Evolutionary conservation across 23 tunicate species (phyloP), one percentile per base, ranked within the genome.

Genomic region (Diplosoma virens): DNA sequence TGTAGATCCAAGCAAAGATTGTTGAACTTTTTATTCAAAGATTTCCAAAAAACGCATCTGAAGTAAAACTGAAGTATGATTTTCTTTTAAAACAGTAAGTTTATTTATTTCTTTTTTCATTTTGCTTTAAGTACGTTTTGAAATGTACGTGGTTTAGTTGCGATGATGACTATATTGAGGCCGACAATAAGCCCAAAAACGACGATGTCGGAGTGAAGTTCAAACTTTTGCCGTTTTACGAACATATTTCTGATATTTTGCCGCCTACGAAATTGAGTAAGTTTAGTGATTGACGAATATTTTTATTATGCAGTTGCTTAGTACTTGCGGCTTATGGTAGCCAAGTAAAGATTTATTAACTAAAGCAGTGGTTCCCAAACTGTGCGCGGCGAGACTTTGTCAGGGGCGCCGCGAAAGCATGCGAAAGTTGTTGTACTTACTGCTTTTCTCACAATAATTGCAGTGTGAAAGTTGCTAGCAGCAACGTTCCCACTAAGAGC

Each of bases 211-310:
- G n/a, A n/a, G n/a, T 77, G 20, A 72, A 26, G 31, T 87, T 87
- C 33, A 79, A 67, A 16, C 45, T 59, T 7, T 79, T 87, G 30
- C 86, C 93, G 16, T 87, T 87, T 73, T 87, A 63, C 53, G 86
- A 87, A 16, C 25, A 54, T 18, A 37, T 80, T 30, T 63, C 82
- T 17, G 93, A 72, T 29, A 82, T 87, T 47, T 34, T 87, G 7
- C 58, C 77, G 17, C 77, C 93, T 3, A 16, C 68, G 3, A 33
- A 52, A 23, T 47, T 86, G 54, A 17, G 92, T 86, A 71, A 72
- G 92, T 25, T 68, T n/a, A n/a, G n/a, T n/a, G n/a, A n/a, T n/a
- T n/a, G n/a, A n/a, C n/a, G n/a, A n/a, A n/a, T n/a, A n/a, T n/a
- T n/a, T n/a, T n/a, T n/a, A n/a, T n/a, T n/a, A n/a, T n/a, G n/a